These are phyloP conservation scores for Lota lota DNA, from an alignment of 2,113 vertebrate genomes.

Conservation along the genomic window DNA sequence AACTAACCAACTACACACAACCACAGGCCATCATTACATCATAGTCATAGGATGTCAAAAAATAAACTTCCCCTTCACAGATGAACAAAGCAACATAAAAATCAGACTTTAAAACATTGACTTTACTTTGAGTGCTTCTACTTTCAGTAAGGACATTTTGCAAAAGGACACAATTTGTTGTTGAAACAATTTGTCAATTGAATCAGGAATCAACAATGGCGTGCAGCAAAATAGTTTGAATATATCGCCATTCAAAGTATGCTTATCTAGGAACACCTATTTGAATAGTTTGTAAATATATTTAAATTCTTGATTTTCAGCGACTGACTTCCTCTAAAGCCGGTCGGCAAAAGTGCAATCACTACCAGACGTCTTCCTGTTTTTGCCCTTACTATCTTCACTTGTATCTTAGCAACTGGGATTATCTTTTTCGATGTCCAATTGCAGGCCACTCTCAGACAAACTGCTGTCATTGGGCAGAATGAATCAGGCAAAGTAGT, in stretches of 20 bases:
- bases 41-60: not conserved
- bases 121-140: too few species aligned
- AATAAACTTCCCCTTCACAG: not conserved
- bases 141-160: too few species aligned
- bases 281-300: not conserved
- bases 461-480: not conserved
- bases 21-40: not conserved
- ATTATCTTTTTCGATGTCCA: constrained; percentile 3
- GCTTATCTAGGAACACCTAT: not conserved
- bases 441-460: not conserved
- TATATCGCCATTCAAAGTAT: not conserved
- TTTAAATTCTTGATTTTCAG: not conserved
- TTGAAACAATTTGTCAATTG: not conserved
- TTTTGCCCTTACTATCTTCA: constrained; percentile 12
- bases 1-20: constrained; percentile 31
- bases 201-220: not conserved
- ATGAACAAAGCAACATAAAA: too few species aligned
- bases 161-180: not conserved
- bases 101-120: too few species aligned
- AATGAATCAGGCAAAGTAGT: not conserved
- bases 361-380: not conserved
- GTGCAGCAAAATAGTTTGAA: not conserved
- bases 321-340: not conserved
- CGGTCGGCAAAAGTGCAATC: constrained; percentile 1
- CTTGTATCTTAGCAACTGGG: not conserved